Conservation (phyloP, 2,797 vertebrate species). For the Eleutherodactylus coqui region DNA sequence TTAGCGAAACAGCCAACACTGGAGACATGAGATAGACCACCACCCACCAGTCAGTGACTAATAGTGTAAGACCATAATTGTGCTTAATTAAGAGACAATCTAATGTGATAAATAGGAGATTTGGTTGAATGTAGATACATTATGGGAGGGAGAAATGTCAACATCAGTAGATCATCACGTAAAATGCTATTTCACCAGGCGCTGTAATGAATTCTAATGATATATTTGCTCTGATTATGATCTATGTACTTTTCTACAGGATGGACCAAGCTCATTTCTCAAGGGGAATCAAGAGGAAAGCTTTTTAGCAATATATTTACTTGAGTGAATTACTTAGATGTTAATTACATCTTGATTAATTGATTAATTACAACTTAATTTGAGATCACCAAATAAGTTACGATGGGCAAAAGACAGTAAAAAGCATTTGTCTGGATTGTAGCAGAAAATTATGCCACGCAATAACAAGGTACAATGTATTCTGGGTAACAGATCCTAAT, state of each 20-base stretch:
- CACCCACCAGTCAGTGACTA: neutral
- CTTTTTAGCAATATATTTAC: constrained; percentile 53
- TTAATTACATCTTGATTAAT: constrained; percentile 52
- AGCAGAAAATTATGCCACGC: neutral
- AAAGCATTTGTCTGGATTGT: neutral
- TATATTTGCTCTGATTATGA: constrained; percentile 59
- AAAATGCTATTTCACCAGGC: neutral
- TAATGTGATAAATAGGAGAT: neutral
- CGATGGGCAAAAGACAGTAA: neutral
- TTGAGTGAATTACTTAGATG: constrained; percentile 51
- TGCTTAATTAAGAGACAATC: neutral
- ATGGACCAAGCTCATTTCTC: constrained; percentile 52
- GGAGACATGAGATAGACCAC: too few species aligned
- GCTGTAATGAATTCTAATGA: constrained; percentile 54
- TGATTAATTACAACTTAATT: constrained; percentile 59
- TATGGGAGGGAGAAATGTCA: constrained; percentile 10
- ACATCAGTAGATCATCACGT: neutral
- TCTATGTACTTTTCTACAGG: constrained; percentile 57
- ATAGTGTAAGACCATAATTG: neutral
- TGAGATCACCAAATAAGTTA: constrained; percentile 31
- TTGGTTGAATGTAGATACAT: neutral
- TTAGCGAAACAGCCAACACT: too few species aligned
- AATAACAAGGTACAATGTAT: neutral
- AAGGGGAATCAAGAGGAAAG: constrained; percentile 45
- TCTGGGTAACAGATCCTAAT: neutral